phyloP scores from a whole-genome alignment of 2,888 invertebrate species.

The Automeris io region DNA sequence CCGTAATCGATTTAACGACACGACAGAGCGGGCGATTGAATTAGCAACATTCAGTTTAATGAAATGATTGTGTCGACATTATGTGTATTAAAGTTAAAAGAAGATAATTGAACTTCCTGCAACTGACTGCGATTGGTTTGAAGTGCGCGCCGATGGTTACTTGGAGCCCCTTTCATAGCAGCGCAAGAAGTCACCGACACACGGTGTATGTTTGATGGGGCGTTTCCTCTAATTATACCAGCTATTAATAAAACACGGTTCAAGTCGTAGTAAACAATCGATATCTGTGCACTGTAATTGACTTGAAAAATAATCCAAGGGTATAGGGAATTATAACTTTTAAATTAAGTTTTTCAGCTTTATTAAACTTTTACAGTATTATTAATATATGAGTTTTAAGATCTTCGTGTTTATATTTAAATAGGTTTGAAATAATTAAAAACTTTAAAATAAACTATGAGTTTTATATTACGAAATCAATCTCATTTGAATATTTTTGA shows the following conservation, averaged over 20 bases:
- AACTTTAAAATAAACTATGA: too few relatives aligned
- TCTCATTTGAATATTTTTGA: too few relatives aligned
- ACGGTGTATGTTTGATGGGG: slow-evolving; percentile 56
- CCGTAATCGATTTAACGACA: slow-evolving; percentile 56
- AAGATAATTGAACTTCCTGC: slow-evolving; percentile 76
- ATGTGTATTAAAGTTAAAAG: slow-evolving; percentile 68
- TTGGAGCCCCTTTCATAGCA: slow-evolving; percentile 59
- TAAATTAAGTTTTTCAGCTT: too few relatives aligned
- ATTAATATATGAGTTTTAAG: too few relatives aligned
- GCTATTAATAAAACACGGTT: slow-evolving; percentile 64
- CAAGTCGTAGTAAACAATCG: slow-evolving; percentile 49
- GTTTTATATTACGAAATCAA: too few relatives aligned
- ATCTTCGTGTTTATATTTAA: too few relatives aligned
- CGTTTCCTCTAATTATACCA: slow-evolving; percentile 73
- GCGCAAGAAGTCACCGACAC: slow-evolving; percentile 34
- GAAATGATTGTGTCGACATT: slow-evolving; percentile 74
- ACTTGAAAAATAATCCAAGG: not conserved
- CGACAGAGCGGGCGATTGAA: slow-evolving; percentile 61
- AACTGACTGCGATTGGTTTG: slow-evolving; percentile 56
- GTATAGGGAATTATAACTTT: not conserved
- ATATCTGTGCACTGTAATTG: slow-evolving; percentile 46
- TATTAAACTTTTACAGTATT: too few relatives aligned
- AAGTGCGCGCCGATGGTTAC: slow-evolving; percentile 36
- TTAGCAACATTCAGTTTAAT: slow-evolving; percentile 65
- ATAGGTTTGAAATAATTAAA: too few relatives aligned